Percentiles rank a stretch among this genome's conserved stretches.
Evolutionary conservation across 1,140 invertebrate species (phyloP).

Genomic region (Brachionus koreanus): DNA sequence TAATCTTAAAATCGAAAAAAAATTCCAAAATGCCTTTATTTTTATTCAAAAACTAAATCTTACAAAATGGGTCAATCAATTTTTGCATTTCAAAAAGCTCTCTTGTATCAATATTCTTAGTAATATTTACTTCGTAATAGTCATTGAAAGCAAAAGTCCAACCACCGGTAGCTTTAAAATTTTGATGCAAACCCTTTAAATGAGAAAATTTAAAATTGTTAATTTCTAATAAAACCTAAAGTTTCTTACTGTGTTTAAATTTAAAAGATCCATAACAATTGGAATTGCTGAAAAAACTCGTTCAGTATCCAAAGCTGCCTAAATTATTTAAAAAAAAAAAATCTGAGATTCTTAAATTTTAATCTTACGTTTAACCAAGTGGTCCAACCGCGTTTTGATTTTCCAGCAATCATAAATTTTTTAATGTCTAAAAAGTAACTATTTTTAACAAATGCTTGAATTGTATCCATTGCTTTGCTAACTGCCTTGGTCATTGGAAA

Average conservation of each 20-base stretch:
- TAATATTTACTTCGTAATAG: slow-evolving; percentile 39
- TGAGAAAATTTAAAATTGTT: neutral
- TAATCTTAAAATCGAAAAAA: slow-evolving; percentile 1
- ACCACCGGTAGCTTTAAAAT: slow-evolving; percentile 24
- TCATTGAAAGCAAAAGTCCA: slow-evolving; percentile 43
- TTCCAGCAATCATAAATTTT: slow-evolving; percentile 40
- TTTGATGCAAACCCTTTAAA: slow-evolving; percentile 10
- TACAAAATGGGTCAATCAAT: slow-evolving; percentile 24
- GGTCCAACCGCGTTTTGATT: slow-evolving; percentile 32
- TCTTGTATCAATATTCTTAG: neutral
- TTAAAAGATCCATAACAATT: slow-evolving; percentile 49
- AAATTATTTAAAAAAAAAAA: neutral
- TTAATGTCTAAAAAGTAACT: neutral
- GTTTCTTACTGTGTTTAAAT: slow-evolving; percentile 49
- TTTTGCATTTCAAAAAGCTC: slow-evolving; percentile 13
- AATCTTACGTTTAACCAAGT: neutral
- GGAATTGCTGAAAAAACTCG: slow-evolving; percentile 31
- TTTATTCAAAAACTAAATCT: neutral
- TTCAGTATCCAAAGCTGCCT: slow-evolving; percentile 32
- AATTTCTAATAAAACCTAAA: neutral
- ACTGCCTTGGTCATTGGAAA: slow-evolving; percentile 47
- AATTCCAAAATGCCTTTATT: no score
- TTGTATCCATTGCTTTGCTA: slow-evolving; percentile 50
- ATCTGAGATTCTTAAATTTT: neutral
- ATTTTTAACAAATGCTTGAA: slow-evolving; percentile 44